A percentile compares a stretch with the other conserved stretches of the same genome.
Evolutionary conservation across 1,140 invertebrate species (phyloP).

Genomic region (Glossosoma conforme): DNA sequence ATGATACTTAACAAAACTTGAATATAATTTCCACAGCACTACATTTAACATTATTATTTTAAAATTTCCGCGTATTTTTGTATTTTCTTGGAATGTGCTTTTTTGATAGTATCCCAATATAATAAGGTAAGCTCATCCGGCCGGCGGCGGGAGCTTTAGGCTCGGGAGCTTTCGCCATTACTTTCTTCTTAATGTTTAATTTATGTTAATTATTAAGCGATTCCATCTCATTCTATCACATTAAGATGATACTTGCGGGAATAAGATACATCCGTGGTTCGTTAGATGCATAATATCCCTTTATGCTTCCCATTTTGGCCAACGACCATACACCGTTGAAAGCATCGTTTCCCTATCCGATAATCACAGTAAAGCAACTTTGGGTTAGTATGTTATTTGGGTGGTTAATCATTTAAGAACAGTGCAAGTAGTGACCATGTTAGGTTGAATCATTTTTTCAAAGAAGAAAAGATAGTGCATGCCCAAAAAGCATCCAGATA

Average conservation of each 20-base stretch:
- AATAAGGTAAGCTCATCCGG: slow-evolving; percentile 10
- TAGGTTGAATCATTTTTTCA: too few relatives aligned
- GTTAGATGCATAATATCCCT: too few relatives aligned
- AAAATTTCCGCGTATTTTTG: background rate
- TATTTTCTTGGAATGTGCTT: background rate
- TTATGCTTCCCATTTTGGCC: too few relatives aligned
- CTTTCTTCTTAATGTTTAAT: slow-evolving; percentile 22
- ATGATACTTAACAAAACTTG: slow-evolving; percentile 2
- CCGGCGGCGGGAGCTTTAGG: slow-evolving; percentile 6
- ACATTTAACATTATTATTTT: slow-evolving; percentile 1
- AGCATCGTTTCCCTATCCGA: too few relatives aligned
- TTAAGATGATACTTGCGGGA: slow-evolving; percentile 8
- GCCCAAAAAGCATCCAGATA: too few relatives aligned
- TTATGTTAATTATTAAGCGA: slow-evolving; percentile 21
- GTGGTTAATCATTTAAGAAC: too few relatives aligned
- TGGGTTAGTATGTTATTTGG: too few relatives aligned
- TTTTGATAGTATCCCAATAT: slow-evolving; percentile 9
- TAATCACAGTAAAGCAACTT: too few relatives aligned
- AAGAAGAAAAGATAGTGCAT: too few relatives aligned
- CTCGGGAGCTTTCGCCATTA: slow-evolving; percentile 10
- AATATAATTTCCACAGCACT: background rate
- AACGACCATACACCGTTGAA: too few relatives aligned
- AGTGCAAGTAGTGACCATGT: too few relatives aligned
- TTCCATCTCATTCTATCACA: slow-evolving; percentile 9
- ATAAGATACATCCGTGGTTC: background rate